phyloP scores from a whole-genome alignment of 2,888 invertebrate species.

The Cyclophora punctaria region DNA sequence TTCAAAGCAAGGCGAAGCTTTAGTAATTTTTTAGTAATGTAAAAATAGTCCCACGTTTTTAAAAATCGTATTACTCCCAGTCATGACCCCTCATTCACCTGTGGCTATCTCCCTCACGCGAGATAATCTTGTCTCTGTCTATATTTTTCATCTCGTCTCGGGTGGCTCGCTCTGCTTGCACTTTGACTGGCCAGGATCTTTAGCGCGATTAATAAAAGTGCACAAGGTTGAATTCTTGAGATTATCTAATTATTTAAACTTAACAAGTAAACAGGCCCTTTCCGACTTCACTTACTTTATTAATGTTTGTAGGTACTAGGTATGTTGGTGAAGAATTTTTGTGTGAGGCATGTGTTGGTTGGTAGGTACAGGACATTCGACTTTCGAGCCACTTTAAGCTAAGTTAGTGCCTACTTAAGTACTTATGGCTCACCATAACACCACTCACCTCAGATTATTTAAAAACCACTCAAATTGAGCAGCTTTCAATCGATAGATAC shows the following conservation, averaged over 20 bases:
- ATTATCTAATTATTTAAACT: not conserved
- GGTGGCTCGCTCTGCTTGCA: too few species aligned
- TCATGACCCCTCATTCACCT: constrained; percentile 64
- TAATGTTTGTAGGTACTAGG: too few species aligned
- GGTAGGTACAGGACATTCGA: too few species aligned
- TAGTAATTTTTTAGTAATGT: not conserved
- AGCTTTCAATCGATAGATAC: too few species aligned
- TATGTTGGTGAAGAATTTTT: too few species aligned
- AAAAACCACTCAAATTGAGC: too few species aligned
- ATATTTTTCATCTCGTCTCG: constrained; percentile 38
- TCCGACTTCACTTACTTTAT: too few species aligned
- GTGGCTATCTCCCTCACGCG: constrained; percentile 43
- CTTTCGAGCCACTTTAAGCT: too few species aligned
- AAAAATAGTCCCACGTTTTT: not conserved
- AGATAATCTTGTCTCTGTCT: constrained; percentile 26
- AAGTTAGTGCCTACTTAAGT: too few species aligned
- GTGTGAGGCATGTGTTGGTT: too few species aligned
- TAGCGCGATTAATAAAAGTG: constrained; percentile 3
- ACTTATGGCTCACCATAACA: too few species aligned
- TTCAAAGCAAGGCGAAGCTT: not conserved
- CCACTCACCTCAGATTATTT: too few species aligned
- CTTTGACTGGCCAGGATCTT: constrained; percentile 22
- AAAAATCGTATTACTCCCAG: constrained; percentile 28
- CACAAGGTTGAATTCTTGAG: not conserved
- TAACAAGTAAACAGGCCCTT: not conserved